Conservation (phyloP, 2,888 invertebrate species). For the Epiperipatus broadwayi region DNA sequence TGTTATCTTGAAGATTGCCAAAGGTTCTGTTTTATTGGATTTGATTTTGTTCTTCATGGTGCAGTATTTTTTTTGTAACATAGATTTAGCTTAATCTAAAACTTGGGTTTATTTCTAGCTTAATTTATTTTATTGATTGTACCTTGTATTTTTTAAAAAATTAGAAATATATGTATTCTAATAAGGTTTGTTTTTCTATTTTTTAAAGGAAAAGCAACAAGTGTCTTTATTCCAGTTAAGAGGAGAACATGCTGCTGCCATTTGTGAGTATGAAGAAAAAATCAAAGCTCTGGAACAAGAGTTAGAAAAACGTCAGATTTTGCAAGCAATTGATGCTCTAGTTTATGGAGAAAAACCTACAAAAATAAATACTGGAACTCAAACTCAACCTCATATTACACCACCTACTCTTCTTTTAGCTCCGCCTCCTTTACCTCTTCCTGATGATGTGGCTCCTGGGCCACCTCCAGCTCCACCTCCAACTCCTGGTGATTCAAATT, state of each 20-base stretch:
- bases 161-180: too few relatives aligned
- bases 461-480: slow-evolving; percentile 22
- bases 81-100: too few relatives aligned
- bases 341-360: not conserved
- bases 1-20: too few relatives aligned
- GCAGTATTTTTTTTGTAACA: too few relatives aligned
- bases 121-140: too few relatives aligned
- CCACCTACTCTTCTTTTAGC: slow-evolving; percentile 15
- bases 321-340: too few relatives aligned
- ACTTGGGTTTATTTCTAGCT: too few relatives aligned
- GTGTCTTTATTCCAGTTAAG: slow-evolving; percentile 22
- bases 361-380: slow-evolving; percentile 13
- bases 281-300: slow-evolving; percentile 33
- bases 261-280: slow-evolving; percentile 28
- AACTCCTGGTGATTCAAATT: slow-evolving; percentile 16
- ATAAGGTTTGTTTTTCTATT: not conserved
- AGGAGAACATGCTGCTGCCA: slow-evolving; percentile 28
- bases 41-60: too few relatives aligned
- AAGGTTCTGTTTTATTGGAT: too few relatives aligned
- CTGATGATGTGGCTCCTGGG: slow-evolving; percentile 15
- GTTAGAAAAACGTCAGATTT: slow-evolving; percentile 39
- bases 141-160: too few relatives aligned
- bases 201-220: slow-evolving; percentile 23
- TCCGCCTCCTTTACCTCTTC: slow-evolving; percentile 18
- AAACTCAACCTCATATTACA: slow-evolving; percentile 16